Base-by-base conservation (phyloP, 1,140 invertebrate genomes). In the Drosophila bifasciata region DNA sequence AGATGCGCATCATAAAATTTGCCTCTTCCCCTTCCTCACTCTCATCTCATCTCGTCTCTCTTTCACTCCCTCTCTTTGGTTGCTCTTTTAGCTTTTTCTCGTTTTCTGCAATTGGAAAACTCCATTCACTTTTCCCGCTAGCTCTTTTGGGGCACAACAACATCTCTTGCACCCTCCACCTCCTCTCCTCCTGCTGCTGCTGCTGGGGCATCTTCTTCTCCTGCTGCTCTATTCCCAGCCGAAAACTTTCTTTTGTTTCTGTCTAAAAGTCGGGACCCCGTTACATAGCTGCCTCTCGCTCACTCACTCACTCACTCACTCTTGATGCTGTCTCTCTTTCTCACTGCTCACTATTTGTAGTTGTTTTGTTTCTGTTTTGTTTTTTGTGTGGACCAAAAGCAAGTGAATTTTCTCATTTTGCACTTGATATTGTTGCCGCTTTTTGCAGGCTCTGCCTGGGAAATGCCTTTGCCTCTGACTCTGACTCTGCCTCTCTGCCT, bases 351-450 rank as follows among this genome's bases (percentile, higher is more conserved):
- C 60, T 49, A 55, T 63, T 73, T 53, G 39, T 61, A 63, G 74
- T 58, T 76, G 56, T 43, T n/a, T 49, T 49, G 5, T 5, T 21
- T 21, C 4, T 28, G n/a, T 5, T 13, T 23, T 48, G 59, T 41
- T 48, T 58, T 70, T 43, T 40, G 68, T 16, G 46, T 62, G 46
- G 50, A 23, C 61, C 63, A 79, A 48, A 57, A 48, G 76, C 80
- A 86, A 88, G 83, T 88, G 84, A 86, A 88, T 86, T 88, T 86
- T 86, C 83, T 86, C 83, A 88, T 86, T 86, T 86, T 86, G 78
- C 78, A 78, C 80, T 85, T 85, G 81, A 85, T 86, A 80, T 76
- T 86, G 76, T 85, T 85, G 80, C 80, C 76, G 68, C 32, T 79
- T 79, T 60, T 79, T 61, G 60, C 67, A 56, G 67, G 56, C 57